Percentiles rank a stretch among this genome's conserved stretches.
Conservation (phyloP, 2,797 vertebrate genomes). For the Sebastolobus alascanus region DNA sequence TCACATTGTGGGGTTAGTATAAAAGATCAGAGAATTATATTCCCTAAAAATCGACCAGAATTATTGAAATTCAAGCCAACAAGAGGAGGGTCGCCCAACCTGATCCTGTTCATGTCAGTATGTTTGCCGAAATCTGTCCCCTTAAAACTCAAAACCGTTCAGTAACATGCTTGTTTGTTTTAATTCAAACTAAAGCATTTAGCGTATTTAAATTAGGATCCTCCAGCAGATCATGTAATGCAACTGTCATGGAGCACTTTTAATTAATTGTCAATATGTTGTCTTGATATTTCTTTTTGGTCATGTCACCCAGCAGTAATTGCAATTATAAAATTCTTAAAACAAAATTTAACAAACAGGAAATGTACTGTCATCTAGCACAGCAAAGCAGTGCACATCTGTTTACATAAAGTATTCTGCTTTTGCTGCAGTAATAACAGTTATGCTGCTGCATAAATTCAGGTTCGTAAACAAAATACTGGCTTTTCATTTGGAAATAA, state of each 20-base stretch:
- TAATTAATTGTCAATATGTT: neutral
- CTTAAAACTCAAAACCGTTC: neutral
- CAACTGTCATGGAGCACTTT: neutral
- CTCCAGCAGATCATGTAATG: conserved; percentile 1
- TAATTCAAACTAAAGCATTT: conserved; percentile 23
- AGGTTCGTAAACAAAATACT: conserved; percentile 41
- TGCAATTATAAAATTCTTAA: conserved; percentile 6
- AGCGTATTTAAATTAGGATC: conserved; percentile 3
- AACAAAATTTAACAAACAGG: neutral
- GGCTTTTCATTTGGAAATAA: conserved; percentile 30
- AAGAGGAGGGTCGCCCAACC: neutral
- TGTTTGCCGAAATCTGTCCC: neutral
- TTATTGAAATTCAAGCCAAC: neutral
- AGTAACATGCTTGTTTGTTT: conserved; percentile 7
- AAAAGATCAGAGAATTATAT: neutral
- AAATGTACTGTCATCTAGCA: conserved; percentile 19
- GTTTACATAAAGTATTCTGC: neutral
- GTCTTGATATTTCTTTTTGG: neutral
- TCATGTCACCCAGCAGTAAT: neutral
- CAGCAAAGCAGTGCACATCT: neutral
- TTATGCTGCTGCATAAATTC: conserved; percentile 8
- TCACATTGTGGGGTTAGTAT: conserved; percentile 52
- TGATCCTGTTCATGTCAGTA: neutral
- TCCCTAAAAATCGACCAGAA: neutral
- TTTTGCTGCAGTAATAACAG: conserved; percentile 7